Evolutionary conservation across 2,797 vertebrate genomes (phyloP).

Genomic region (Diceros bicornis): DNA sequence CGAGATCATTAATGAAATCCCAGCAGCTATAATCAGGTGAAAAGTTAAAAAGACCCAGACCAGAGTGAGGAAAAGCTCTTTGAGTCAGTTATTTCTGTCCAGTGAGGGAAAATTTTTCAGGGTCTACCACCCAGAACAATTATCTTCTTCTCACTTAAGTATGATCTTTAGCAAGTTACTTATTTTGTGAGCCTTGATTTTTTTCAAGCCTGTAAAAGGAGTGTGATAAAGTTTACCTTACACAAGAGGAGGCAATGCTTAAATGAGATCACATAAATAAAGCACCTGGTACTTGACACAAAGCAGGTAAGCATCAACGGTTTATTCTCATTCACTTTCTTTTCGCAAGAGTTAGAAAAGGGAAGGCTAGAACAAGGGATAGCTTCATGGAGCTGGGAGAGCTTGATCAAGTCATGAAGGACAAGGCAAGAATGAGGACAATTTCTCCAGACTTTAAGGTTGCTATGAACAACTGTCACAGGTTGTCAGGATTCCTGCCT

Average conservation of each 20-base stretch:
- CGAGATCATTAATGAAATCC: neutral
- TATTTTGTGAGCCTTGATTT: neutral
- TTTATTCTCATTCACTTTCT: constrained; percentile 14
- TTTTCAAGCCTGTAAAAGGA: neutral
- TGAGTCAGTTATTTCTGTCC: neutral
- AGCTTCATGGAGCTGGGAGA: neutral
- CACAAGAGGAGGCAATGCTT: neutral
- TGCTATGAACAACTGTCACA: neutral
- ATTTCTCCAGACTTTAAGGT: neutral
- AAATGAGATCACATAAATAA: neutral
- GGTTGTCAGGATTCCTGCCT: neutral
- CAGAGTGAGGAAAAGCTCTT: neutral
- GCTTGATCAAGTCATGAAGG: neutral
- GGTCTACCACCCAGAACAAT: neutral
- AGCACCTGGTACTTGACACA: neutral
- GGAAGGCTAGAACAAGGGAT: neutral
- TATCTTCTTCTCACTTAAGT: constrained; percentile 3
- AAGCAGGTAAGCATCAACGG: neutral
- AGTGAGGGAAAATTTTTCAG: neutral
- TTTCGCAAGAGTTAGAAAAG: neutral
- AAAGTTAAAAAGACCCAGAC: neutral
- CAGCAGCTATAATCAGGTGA: neutral
- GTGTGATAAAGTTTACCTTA: neutral
- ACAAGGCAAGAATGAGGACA: neutral
- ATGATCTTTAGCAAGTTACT: neutral